Percentiles rank a stretch among this genome's conserved stretches.
Conservation (phyloP, 2,888 invertebrate species). For the Homarus gammarus region DNA sequence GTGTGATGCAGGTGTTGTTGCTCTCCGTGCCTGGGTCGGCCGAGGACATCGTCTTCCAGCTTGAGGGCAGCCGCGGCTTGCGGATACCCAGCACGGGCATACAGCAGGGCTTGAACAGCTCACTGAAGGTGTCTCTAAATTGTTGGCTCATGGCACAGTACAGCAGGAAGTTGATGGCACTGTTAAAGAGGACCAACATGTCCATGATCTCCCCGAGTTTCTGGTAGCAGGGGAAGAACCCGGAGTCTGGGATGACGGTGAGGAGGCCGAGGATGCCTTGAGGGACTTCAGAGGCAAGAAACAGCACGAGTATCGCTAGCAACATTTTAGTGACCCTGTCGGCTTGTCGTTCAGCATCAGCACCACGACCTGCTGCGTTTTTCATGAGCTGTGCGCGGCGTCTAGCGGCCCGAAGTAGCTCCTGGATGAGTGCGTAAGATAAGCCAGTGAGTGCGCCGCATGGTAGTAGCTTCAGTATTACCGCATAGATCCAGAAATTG, state of each 20-base stretch:
- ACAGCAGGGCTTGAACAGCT: constrained; percentile 61
- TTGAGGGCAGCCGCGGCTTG: background rate
- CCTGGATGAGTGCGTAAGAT: constrained; percentile 73
- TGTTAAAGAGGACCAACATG: constrained; percentile 92
- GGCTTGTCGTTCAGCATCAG: constrained; percentile 65
- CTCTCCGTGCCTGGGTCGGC: constrained; percentile 37
- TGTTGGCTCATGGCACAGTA: constrained; percentile 97
- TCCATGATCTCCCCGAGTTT: constrained; percentile 88
- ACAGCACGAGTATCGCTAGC: constrained; percentile 75
- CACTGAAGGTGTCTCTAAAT: constrained; percentile 84
- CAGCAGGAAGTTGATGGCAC: constrained; percentile 94
- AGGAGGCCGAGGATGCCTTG: constrained; percentile 85
- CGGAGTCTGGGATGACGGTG: constrained; percentile 87
- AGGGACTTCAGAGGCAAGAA: constrained; percentile 76
- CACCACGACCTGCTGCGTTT: constrained; percentile 33
- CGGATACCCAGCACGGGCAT: constrained; percentile 3
- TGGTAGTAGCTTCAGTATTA: constrained; percentile 94
- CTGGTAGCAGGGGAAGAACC: constrained; percentile 90
- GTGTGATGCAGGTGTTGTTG: constrained; percentile 57
- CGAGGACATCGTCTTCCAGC: background rate
- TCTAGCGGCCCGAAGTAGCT: constrained; percentile 72
- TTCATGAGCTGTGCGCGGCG: constrained; percentile 69
- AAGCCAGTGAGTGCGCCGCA: constrained; percentile 89
- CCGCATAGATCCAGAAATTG: constrained; percentile 95
- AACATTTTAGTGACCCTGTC: constrained; percentile 76